phyloP scores from a whole-genome alignment of 2,888 invertebrate species.

The Lasioglossum calceatum region DNA sequence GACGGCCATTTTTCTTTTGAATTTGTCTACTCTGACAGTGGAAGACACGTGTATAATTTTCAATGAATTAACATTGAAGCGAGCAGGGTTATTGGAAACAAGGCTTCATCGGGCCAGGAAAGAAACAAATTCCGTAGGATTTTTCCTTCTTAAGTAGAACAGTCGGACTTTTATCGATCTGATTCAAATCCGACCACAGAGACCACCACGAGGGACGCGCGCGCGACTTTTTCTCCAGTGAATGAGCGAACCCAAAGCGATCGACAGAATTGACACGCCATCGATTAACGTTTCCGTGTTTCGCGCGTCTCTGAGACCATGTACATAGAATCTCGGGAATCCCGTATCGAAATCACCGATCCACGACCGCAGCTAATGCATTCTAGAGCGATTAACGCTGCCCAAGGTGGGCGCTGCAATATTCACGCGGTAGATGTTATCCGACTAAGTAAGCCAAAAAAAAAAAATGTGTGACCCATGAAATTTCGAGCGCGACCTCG shows the following conservation, averaged over 20 bases:
- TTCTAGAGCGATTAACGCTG: background rate
- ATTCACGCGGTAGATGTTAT: slow-evolving; percentile 50
- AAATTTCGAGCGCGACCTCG: slow-evolving; percentile 62
- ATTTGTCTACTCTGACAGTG: too few species aligned
- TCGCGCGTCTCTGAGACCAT: background rate
- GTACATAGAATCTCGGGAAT: background rate
- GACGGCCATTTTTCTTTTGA: background rate
- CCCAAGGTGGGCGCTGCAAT: slow-evolving; percentile 21
- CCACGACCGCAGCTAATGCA: background rate
- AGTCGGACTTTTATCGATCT: slow-evolving; percentile 66
- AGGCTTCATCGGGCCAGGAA: background rate
- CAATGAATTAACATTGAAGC: too few species aligned
- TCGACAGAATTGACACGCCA: background rate
- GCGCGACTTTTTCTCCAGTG: slow-evolving; percentile 46
- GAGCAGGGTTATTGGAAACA: too few species aligned
- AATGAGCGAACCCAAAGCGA: slow-evolving; percentile 20
- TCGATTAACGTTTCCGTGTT: background rate
- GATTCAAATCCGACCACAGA: slow-evolving; percentile 63
- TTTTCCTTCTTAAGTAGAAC: slow-evolving; percentile 56
- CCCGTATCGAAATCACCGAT: background rate
- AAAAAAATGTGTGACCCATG: slow-evolving; percentile 50
- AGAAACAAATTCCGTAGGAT: slow-evolving; percentile 57
- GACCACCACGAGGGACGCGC: slow-evolving; percentile 54
- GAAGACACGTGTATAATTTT: background rate
- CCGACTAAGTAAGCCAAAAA: slow-evolving; percentile 38